Evolutionary conservation across 2,888 invertebrate genomes (phyloP).

Genomic region (Drosophila algonquin): DNA sequence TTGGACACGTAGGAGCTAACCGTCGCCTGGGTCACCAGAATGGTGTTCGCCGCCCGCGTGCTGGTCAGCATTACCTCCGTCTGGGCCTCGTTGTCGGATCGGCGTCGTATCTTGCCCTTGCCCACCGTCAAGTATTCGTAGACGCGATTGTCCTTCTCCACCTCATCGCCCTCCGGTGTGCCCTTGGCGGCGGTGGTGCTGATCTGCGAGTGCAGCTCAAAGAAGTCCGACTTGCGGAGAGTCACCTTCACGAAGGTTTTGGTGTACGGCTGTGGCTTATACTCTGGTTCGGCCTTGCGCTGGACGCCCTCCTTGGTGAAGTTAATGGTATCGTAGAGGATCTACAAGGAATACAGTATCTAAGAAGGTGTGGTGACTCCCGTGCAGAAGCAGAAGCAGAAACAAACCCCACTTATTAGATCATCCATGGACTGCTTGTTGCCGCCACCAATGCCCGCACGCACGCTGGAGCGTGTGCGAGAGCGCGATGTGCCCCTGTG

Average conservation of each 20-base stretch:
- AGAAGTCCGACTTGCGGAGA: slow-evolving; percentile 88
- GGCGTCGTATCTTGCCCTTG: slow-evolving; percentile 88
- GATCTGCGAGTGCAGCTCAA: slow-evolving; percentile 87
- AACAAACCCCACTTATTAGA: slow-evolving; percentile 59
- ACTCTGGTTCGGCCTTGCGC: not conserved
- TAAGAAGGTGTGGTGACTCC: too few species aligned
- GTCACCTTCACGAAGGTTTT: slow-evolving; percentile 86
- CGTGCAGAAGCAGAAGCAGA: too few species aligned
- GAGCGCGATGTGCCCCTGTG: slow-evolving; percentile 17
- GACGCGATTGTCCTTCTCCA: slow-evolving; percentile 87
- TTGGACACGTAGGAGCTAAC: slow-evolving; percentile 88
- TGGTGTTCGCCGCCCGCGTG: slow-evolving; percentile 86
- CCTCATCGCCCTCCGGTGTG: slow-evolving; percentile 85
- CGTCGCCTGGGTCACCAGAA: slow-evolving; percentile 73
- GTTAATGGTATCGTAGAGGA: slow-evolving; percentile 43
- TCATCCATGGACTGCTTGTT: slow-evolving; percentile 75
- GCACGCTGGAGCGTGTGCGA: slow-evolving; percentile 50
- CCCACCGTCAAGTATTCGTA: slow-evolving; percentile 89
- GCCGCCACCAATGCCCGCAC: slow-evolving; percentile 53
- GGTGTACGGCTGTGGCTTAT: slow-evolving; percentile 35
- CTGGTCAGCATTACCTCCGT: slow-evolving; percentile 87
- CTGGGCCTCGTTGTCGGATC: slow-evolving; percentile 89
- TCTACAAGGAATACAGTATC: slow-evolving; percentile 16
- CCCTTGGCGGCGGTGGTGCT: slow-evolving; percentile 87
- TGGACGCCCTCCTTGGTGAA: slow-evolving; percentile 9